phyloP scores from a whole-genome alignment of 2,113 vertebrate genomes.

The Seriola dumerili region DNA sequence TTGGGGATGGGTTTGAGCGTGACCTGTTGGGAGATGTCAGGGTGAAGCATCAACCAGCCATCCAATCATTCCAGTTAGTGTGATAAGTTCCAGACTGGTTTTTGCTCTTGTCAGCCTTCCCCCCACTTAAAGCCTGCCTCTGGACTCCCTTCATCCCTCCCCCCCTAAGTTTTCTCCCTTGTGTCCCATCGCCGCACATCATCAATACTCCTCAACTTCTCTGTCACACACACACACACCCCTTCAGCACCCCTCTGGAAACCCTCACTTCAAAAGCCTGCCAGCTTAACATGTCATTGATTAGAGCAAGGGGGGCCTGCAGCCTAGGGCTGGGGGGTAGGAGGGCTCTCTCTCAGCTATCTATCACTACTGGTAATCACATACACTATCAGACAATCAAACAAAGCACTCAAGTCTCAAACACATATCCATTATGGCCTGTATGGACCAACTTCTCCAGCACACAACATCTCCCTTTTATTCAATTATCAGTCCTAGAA shows the following conservation, averaged over 20 bases:
- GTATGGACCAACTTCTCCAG: constrained; percentile 19
- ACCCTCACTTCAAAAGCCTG: constrained; percentile 76
- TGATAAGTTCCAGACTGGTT: constrained; percentile 79
- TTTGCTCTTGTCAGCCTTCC: constrained; percentile 38
- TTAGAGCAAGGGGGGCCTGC: constrained; percentile 66
- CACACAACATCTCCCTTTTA: constrained; percentile 16
- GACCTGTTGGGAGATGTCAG: constrained; percentile 56
- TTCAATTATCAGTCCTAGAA: constrained; percentile 44
- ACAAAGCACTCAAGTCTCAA: constrained; percentile 32
- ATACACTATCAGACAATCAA: constrained; percentile 56
- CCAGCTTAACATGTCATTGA: constrained; percentile 82
- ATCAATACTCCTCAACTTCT: constrained; percentile 79
- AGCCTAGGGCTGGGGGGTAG: constrained; percentile 32
- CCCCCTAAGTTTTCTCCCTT: constrained; percentile 49
- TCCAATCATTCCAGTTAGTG: constrained; percentile 28
- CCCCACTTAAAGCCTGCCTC: constrained; percentile 40
- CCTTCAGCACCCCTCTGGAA: constrained; percentile 66
- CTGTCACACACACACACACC: constrained; percentile 31
- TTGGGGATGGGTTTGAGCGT: constrained; percentile 35
- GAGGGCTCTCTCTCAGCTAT: constrained; percentile 42
- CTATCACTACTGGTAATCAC: constrained; percentile 57
- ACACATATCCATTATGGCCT: constrained; percentile 25
- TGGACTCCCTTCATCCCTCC: constrained; percentile 51
- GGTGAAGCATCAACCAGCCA: constrained; percentile 40
- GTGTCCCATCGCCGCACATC: constrained; percentile 76